Base-by-base conservation (phyloP, 2,888 invertebrate species). In the Elysia crispata region DNA sequence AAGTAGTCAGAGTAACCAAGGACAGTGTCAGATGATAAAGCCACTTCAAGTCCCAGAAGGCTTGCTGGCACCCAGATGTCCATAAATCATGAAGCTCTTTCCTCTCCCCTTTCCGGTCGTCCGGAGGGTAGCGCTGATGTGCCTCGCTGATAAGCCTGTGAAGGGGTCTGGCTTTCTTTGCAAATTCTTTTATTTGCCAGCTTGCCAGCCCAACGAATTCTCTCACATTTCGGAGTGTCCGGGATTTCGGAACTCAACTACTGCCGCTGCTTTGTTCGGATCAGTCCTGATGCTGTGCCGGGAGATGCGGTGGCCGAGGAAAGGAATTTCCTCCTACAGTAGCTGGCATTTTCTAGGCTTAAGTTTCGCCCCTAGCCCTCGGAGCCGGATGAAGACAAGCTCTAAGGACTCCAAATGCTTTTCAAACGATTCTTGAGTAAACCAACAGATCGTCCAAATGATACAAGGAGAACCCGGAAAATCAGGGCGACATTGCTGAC, bases 1-100 rank as follows among this genome's bases (percentile, higher is more conserved):
- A 30, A 54, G 57, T 84, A 84, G 54, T 86, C 84, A 1, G 86
- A 78, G 33, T 79, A 85, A 18, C 83, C 83, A n/a, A 86, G 72
- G 8, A 86, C 73, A 18, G 84, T 82, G 1, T 83, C 79, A 57
- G 76, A 31, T 1, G 80, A 80, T 23, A 86, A 60, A 18, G 20
- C 41, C n/a, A 64, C 33, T 57, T 83, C 84, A 73, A 85, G 54
- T 8, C 49, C 8, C 66, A 28, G 64, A 83, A 85, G 18, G 82
- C 82, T n/a, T 41, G 20, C 30, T 83, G 30, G 76, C 80, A 80
- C n/a, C 31, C 76, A 15, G 8, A n/a, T n/a, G 67, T 57, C 72
- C 83, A 82, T 1, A 72, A 33, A 0, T 25, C 20, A 31, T 57
- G 28, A 73, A 23, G 77, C 20, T 49, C 20, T 41, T 30, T 67